These are phyloP conservation scores for Troilus luridus DNA, from an alignment of 2,888 invertebrate genomes.

Conservation along the genomic window DNA sequence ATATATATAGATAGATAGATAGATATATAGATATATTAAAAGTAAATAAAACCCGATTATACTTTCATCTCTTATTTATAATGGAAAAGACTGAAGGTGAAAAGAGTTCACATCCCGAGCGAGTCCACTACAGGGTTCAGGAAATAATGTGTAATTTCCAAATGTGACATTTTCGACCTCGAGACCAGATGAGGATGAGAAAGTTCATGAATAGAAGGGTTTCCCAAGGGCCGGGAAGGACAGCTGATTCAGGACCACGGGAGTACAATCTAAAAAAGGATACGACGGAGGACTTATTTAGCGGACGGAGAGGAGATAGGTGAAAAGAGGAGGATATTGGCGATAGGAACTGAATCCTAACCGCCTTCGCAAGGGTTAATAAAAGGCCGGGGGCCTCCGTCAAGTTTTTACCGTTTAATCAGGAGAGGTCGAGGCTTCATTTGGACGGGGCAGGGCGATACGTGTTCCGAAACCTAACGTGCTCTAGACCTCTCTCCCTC, in stretches of 20 bases:
- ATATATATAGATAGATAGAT: too few species aligned
- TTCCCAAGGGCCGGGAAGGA: constrained; percentile 3
- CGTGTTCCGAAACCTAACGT: constrained; percentile 42
- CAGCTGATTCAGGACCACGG: constrained; percentile 14
- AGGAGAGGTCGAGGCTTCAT: constrained; percentile 53
- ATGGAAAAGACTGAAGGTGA: neutral
- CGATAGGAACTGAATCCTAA: constrained; percentile 50
- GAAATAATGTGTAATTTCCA: neutral
- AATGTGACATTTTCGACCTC: neutral
- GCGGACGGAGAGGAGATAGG: constrained; percentile 33
- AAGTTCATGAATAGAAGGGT: constrained; percentile 22
- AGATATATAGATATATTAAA: too few species aligned
- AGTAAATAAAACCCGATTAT: too few species aligned
- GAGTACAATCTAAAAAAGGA: constrained; percentile 38
- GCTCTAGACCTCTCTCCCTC: neutral
- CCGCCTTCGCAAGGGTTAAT: constrained; percentile 28
- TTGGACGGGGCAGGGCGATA: constrained; percentile 45
- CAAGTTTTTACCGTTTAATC: constrained; percentile 57
- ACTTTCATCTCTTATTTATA: neutral
- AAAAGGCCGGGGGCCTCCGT: constrained; percentile 36
- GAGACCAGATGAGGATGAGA: neutral
- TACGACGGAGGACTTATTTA: constrained; percentile 24
- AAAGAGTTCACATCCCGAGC: neutral
- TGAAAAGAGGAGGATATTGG: constrained; percentile 52
- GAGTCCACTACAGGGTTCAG: neutral